These are phyloP conservation scores for Capreolus pygargus DNA, from an alignment of 2,113 vertebrate species.

Conservation along the genomic window DNA sequence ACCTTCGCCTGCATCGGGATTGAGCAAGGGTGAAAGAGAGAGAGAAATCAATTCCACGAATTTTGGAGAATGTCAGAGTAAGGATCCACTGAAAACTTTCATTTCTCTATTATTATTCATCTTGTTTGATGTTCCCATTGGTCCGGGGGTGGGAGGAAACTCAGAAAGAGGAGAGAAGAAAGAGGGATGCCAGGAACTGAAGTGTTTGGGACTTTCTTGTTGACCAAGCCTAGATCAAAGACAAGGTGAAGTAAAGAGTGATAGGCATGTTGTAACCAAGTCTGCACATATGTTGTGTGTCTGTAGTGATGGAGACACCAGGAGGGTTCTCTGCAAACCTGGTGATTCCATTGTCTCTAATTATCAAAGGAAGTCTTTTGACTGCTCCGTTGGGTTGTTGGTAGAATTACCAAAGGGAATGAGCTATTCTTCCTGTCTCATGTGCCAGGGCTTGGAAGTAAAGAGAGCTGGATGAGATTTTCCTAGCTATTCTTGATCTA, in stretches of 20 bases:
- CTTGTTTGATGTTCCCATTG: slow-evolving; percentile 77
- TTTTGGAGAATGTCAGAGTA: slow-evolving; percentile 90
- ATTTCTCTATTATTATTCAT: slow-evolving; percentile 73
- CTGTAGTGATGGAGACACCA: not conserved
- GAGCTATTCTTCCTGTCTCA: not conserved
- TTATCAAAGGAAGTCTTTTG: slow-evolving; percentile 71
- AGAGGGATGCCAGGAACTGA: slow-evolving; percentile 3
- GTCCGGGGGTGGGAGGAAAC: slow-evolving; percentile 49
- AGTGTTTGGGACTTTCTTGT: not conserved
- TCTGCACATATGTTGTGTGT: not conserved
- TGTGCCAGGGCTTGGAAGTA: not conserved
- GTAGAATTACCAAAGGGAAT: not conserved
- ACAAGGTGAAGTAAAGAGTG: not conserved
- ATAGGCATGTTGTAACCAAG: not conserved
- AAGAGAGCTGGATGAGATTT: not conserved
- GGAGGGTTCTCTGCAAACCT: not conserved
- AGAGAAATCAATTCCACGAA: slow-evolving; percentile 86
- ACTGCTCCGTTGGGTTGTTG: slow-evolving; percentile 50
- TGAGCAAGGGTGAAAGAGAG: slow-evolving; percentile 88
- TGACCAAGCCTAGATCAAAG: not conserved
- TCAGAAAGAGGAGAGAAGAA: not conserved
- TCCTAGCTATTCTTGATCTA: not conserved
- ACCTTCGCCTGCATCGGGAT: slow-evolving; percentile 87
- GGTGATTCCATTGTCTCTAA: slow-evolving; percentile 37
- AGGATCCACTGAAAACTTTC: slow-evolving; percentile 74